Conservation (phyloP, 2,888 invertebrate species). For the Galeruca laticollis region DNA sequence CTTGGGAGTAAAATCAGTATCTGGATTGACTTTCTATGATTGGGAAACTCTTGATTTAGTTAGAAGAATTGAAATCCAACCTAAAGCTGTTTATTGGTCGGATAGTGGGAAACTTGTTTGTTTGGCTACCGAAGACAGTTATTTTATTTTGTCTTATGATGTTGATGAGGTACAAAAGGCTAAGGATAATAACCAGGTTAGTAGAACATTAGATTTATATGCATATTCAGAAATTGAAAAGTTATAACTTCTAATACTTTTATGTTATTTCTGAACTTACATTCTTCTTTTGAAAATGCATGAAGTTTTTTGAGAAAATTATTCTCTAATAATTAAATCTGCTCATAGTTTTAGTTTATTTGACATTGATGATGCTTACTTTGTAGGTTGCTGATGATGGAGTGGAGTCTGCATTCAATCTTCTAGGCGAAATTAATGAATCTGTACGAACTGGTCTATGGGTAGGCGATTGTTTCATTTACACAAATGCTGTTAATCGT, state of each 20-base stretch:
- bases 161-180: slow-evolving; percentile 84
- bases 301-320: too few relatives aligned
- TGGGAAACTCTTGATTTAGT: slow-evolving; percentile 95
- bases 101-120: slow-evolving; percentile 95
- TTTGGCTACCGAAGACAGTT: slow-evolving; percentile 94
- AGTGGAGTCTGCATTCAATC: slow-evolving; percentile 96
- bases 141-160: slow-evolving; percentile 92
- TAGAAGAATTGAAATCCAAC: slow-evolving; percentile 96
- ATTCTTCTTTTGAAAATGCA: background rate
- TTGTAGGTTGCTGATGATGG: slow-evolving; percentile 83
- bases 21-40: slow-evolving; percentile 95
- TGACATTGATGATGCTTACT: background rate
- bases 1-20: slow-evolving; percentile 85
- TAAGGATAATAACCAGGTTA: slow-evolving; percentile 76
- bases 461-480: slow-evolving; percentile 99
- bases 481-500: slow-evolving; percentile 96
- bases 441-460: slow-evolving; percentile 94
- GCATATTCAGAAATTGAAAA: too few relatives aligned
- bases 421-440: slow-evolving; percentile 95
- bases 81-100: slow-evolving; percentile 94
- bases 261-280: too few relatives aligned
- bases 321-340: too few relatives aligned
- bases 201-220: too few relatives aligned
- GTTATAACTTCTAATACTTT: too few relatives aligned
- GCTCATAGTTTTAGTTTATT: too few relatives aligned